phyloP scores from a whole-genome alignment of 1,140 invertebrate species.

The Lysiphlebus fabarum region DNA sequence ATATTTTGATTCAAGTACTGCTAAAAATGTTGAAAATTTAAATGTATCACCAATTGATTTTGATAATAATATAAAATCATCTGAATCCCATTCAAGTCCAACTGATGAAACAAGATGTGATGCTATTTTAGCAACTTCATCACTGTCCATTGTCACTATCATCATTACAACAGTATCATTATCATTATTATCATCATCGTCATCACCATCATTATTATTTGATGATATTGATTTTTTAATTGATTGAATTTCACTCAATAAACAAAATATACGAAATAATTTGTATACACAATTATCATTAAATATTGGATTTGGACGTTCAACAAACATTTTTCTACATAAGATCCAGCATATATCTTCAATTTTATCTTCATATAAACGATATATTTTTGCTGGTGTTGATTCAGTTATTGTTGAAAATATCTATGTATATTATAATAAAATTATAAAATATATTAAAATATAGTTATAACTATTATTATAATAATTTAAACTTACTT shows the following conservation, averaged over 20 bases:
- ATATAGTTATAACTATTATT: conserved; percentile 11
- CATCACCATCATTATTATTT: no score
- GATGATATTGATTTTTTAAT: no score
- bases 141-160: conserved; percentile 58
- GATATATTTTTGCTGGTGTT: conserved; percentile 36
- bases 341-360: conserved; percentile 75
- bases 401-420: conserved; percentile 45
- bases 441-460: not conserved
- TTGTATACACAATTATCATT: conserved; percentile 67
- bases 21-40: conserved; percentile 66
- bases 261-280: conserved; percentile 75
- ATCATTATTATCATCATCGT: no score
- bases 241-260: conserved; percentile 66
- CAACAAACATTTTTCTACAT: conserved; percentile 63
- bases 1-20: conserved; percentile 71
- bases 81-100: conserved; percentile 65
- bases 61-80: conserved; percentile 64
- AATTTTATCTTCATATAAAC: conserved; percentile 43
- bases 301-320: conserved; percentile 60
- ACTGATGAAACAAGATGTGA: conserved; percentile 65
- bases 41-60: conserved; percentile 60
- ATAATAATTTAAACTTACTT: conserved; percentile 51
- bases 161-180: conserved; percentile 41
- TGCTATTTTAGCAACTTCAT: conserved; percentile 64
- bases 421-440: conserved; percentile 33